A percentile compares a stretch with the other conserved stretches of the same genome.
phyloP scores from a whole-genome alignment of 1,140 invertebrate genomes.

The Triops cancriformis region DNA sequence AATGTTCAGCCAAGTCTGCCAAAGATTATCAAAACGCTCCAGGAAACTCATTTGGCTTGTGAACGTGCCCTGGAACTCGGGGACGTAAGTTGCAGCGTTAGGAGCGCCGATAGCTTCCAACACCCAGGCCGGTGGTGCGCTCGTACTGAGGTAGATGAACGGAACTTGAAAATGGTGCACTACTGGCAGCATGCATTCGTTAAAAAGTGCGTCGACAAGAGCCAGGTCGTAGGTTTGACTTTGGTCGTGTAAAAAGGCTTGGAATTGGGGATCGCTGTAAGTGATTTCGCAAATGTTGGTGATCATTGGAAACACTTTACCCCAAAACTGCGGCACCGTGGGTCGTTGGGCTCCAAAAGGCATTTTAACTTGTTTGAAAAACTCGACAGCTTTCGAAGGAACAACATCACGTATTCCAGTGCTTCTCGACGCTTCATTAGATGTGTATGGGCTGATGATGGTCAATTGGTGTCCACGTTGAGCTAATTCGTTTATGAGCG shows the following conservation, averaged over 20 bases:
- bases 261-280: not conserved
- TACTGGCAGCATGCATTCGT: slow-evolving; percentile 34
- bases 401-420: too few relatives aligned
- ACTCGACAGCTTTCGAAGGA: too few relatives aligned
- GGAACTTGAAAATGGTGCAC: slow-evolving; percentile 48
- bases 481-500: slow-evolving; percentile 52
- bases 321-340: not conserved
- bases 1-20: not conserved
- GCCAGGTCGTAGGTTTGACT: slow-evolving; percentile 33
- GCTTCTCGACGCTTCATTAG: too few relatives aligned
- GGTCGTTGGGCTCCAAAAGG: not conserved
- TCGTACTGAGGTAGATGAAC: slow-evolving; percentile 41
- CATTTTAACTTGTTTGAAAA: not conserved
- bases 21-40: slow-evolving; percentile 36
- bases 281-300: not conserved
- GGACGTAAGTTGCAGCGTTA: slow-evolving; percentile 48
- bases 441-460: slow-evolving; percentile 55
- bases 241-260: not conserved
- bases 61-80: slow-evolving; percentile 36
- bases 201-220: slow-evolving; percentile 35
- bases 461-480: slow-evolving; percentile 57
- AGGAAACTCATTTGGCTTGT: slow-evolving; percentile 15
- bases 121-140: slow-evolving; percentile 24
- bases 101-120: slow-evolving; percentile 48
- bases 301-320: not conserved